Percentiles rank a stretch among this genome's conserved stretches.
Conservation (phyloP, 2,113 vertebrate genomes). For the Cephalopterus ornatus region DNA sequence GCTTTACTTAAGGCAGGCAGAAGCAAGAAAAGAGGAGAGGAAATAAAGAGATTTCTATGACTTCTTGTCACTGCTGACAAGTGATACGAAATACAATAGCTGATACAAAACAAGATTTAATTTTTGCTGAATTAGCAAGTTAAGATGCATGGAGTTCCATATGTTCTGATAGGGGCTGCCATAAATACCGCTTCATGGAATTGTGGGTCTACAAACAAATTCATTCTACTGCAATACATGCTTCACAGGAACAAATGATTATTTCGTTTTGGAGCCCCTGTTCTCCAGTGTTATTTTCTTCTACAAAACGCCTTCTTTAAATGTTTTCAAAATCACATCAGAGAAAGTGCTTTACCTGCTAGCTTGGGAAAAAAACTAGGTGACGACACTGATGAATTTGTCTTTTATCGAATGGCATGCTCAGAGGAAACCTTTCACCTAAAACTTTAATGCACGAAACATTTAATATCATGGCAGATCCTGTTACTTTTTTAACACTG, state of each 20-base stretch:
- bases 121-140: conserved; percentile 1
- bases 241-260: neutral
- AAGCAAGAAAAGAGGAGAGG: neutral
- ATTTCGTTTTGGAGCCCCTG: neutral
- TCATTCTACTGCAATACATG: neutral
- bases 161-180: neutral
- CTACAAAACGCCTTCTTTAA: neutral
- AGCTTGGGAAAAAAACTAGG: neutral
- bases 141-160: neutral
- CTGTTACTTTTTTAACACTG: neutral
- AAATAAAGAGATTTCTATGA: neutral
- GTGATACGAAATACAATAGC: no score
- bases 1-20: neutral
- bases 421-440: neutral
- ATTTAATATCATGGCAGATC: neutral
- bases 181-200: neutral
- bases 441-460: neutral
- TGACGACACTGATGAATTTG: neutral
- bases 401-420: neutral
- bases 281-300: neutral
- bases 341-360: neutral
- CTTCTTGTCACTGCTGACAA: neutral
- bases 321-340: neutral
- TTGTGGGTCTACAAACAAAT: neutral
- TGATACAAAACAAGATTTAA: neutral